Conservation (phyloP, 2,888 invertebrate genomes). For the Polylopha cassiicola region DNA sequence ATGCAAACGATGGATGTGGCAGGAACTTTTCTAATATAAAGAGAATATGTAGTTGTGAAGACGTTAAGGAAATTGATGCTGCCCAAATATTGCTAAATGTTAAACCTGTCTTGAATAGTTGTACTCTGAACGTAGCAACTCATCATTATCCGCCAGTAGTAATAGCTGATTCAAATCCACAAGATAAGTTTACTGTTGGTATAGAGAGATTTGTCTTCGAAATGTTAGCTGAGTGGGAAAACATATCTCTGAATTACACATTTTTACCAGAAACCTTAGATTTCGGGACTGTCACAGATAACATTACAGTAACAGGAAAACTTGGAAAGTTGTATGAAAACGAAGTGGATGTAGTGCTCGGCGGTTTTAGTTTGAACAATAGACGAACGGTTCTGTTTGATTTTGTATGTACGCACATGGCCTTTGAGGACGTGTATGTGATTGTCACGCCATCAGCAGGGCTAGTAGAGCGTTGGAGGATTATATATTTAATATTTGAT, state of each 20-base stretch:
- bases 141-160: conserved; percentile 18
- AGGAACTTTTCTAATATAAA: conserved; percentile 13
- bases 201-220: conserved; percentile 20
- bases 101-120: conserved; percentile 12
- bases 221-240: conserved; percentile 5
- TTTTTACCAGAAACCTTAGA: conserved; percentile 6
- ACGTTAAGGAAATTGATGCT: not conserved
- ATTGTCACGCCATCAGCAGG: conserved; percentile 3
- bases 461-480: conserved; percentile 22
- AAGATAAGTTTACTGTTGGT: conserved; percentile 5
- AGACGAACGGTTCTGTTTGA: conserved; percentile 12
- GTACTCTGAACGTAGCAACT: conserved; percentile 16
- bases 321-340: conserved; percentile 16
- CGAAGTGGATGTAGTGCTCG: conserved; percentile 18
- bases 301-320: conserved; percentile 17
- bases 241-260: conserved; percentile 13
- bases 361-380: conserved; percentile 14
- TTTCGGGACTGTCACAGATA: conserved; percentile 18
- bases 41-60: conserved; percentile 14
- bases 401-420: conserved; percentile 17
- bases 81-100: not conserved
- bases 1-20: conserved; percentile 16
- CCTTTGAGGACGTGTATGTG: conserved; percentile 15
- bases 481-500: conserved; percentile 17
- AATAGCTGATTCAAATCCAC: not conserved